These are phyloP conservation scores for Sarcophaga carnaria DNA, from an alignment of 2,888 invertebrate genomes.

Conservation along the genomic window DNA sequence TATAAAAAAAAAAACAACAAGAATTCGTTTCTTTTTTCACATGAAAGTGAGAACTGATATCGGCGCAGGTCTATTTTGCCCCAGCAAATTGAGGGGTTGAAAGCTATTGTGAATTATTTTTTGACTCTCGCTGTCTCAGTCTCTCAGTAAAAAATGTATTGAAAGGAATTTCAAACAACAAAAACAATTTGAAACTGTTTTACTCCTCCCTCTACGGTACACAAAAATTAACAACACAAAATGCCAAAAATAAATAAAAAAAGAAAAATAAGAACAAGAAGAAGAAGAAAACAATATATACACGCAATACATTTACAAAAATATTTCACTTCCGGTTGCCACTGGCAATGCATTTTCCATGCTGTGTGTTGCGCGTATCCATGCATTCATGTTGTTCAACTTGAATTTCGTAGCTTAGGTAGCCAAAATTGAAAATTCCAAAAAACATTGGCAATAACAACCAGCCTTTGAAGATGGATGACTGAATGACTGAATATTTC, in stretches of 20 bases:
- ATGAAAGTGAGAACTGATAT: background rate
- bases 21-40: background rate
- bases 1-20: background rate
- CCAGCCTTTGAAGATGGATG: slow-evolving; percentile 64
- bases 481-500: background rate
- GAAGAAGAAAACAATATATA: slow-evolving; percentile 24
- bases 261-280: slow-evolving; percentile 2
- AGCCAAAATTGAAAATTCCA: slow-evolving; percentile 65
- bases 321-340: slow-evolving; percentile 71
- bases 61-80: background rate
- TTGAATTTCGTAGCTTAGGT: slow-evolving; percentile 58
- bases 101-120: slow-evolving; percentile 54
- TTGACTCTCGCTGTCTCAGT: slow-evolving; percentile 34
- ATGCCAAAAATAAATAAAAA: slow-evolving; percentile 10
- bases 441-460: slow-evolving; percentile 64
- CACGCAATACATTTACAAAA: slow-evolving; percentile 49
- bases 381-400: slow-evolving; percentile 23
- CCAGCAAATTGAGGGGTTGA: background rate
- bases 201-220: slow-evolving; percentile 49
- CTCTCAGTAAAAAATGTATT: background rate
- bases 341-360: slow-evolving; percentile 65
- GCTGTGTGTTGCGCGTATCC: background rate
- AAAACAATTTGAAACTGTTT: slow-evolving; percentile 1
- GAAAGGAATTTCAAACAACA: slow-evolving; percentile 42
- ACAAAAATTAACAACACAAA: slow-evolving; percentile 26